phyloP scores from a whole-genome alignment of 2,888 invertebrate genomes.

The Brenthis daphne region DNA sequence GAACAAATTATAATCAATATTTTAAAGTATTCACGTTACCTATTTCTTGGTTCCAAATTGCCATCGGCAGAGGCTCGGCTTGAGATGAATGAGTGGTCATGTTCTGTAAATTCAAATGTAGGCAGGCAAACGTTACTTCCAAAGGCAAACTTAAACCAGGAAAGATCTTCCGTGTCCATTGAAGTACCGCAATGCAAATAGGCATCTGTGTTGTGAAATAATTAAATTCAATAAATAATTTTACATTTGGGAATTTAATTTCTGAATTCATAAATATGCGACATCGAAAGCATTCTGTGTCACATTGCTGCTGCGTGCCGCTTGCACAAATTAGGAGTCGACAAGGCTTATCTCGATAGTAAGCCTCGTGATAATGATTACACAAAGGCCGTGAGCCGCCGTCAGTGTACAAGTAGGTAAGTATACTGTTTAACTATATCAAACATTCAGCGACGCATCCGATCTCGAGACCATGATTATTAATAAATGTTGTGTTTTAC shows the following conservation, averaged over 20 bases:
- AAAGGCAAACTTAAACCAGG: too few species aligned
- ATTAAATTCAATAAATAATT: too few species aligned
- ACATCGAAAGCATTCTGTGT: constrained; percentile 11
- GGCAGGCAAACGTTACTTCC: too few species aligned
- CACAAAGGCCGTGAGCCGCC: constrained; percentile 21
- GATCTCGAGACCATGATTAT: constrained; percentile 31
- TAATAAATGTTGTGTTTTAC: constrained; percentile 32
- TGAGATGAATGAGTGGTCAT: too few species aligned
- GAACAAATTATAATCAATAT: too few species aligned
- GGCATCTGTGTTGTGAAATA: too few species aligned
- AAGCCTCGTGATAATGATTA: constrained; percentile 25
- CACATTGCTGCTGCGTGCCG: constrained; percentile 2
- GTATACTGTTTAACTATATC: constrained; percentile 10
- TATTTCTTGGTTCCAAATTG: too few species aligned
- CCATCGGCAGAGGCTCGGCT: too few species aligned
- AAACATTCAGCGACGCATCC: constrained; percentile 23
- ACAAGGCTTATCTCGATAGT: constrained; percentile 28
- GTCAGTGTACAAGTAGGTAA: not conserved
- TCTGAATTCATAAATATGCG: constrained; percentile 3
- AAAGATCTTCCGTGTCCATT: too few species aligned
- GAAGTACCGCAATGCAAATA: too few species aligned
- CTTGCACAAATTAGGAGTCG: constrained; percentile 31
- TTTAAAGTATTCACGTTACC: too few species aligned
- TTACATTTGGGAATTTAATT: not conserved
- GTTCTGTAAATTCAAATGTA: too few species aligned